phyloP scores from a whole-genome alignment of 2,113 vertebrate genomes.

The Irena cyanogastra region DNA sequence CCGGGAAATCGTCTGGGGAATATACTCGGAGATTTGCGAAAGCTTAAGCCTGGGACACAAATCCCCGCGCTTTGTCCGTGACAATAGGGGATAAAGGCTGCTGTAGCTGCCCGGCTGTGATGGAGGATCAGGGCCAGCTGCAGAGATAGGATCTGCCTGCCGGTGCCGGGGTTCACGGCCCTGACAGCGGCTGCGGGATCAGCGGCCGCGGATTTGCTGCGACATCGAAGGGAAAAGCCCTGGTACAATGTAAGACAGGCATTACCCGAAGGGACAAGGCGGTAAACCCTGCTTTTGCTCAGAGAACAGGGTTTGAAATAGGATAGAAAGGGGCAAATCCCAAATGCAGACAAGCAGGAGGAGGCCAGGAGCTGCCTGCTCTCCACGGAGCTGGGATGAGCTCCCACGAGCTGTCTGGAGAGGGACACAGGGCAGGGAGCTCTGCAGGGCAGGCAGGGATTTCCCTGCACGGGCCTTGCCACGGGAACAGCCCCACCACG shows the following conservation, averaged over 20 bases:
- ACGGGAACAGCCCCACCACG: rapidly evolving
- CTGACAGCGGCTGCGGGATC: background rate
- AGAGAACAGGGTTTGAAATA: background rate
- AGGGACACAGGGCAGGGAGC: rapidly evolving
- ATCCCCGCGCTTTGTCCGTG: constrained; percentile 12
- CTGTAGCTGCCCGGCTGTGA: background rate
- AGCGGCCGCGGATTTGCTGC: background rate
- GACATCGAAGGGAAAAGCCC: background rate
- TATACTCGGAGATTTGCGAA: background rate
- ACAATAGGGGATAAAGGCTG: background rate
- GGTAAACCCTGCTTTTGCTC: background rate
- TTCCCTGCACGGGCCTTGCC: background rate
- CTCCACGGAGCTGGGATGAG: background rate
- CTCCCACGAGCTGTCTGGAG: rapidly evolving
- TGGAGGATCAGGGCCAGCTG: background rate
- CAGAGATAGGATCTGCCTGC: background rate
- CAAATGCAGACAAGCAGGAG: rapidly evolving
- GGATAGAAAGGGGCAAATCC: background rate
- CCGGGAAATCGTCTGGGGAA: background rate
- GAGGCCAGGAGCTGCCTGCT: background rate
- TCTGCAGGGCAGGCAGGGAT: background rate
- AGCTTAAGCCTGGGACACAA: constrained; percentile 14
- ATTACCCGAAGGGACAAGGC: rapidly evolving
- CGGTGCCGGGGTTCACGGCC: background rate
- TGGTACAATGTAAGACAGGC: rapidly evolving